Evolutionary conservation across 1,140 invertebrate genomes (phyloP), one percentile per base, ranked within the genome.

Genomic region (Bombus confusus): DNA sequence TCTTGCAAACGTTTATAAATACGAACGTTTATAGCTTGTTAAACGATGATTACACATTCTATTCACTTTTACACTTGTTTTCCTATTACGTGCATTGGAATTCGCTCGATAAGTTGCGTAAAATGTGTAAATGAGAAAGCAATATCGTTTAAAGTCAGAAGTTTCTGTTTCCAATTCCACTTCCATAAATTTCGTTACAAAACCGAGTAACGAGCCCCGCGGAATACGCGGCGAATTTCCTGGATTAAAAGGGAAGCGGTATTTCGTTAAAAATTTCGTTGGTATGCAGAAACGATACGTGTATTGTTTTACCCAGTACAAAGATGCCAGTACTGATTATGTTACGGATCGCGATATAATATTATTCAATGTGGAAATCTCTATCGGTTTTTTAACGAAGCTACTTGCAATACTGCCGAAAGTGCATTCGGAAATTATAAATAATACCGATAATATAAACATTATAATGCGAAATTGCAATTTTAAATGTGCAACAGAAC

Each of bases 171-270:
- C 31, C 64, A 52, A 69, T 80, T 47, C 64, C 37, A 80, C 78
- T n/a, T 52, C n/a, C 66, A 69, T 69, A n/a, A 77, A 77, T 80
- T 69, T 34, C 31, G 34, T 78, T 78, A 64, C n/a, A 64, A 78
- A 64, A 66, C 75, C 57, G 34, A 57, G 57, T 78, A 64, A 78
- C 75, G 57, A 59, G 52, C 43, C 10, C 8, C 28, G 39, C 39
- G 39, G 28, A n/a, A 78, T 57, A 31, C 25, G 75, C 39, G 2
- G 28, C 37, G 25, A n/a, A 59, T 64, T 64, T 25, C 34, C 62
- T 13, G 57, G n/a, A 64, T 31, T 78, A 78, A 78, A 78, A 64
- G 28, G 28, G 43, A 34, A 15, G 28, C n/a, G 18, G 13, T n/a
- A 39, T 78, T n/a, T 43, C 18, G 52, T 64, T 78, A 62, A 78